These are phyloP conservation scores for Eremobia ochroleuca DNA, from an alignment of 2,888 invertebrate species.

Conservation along the genomic window DNA sequence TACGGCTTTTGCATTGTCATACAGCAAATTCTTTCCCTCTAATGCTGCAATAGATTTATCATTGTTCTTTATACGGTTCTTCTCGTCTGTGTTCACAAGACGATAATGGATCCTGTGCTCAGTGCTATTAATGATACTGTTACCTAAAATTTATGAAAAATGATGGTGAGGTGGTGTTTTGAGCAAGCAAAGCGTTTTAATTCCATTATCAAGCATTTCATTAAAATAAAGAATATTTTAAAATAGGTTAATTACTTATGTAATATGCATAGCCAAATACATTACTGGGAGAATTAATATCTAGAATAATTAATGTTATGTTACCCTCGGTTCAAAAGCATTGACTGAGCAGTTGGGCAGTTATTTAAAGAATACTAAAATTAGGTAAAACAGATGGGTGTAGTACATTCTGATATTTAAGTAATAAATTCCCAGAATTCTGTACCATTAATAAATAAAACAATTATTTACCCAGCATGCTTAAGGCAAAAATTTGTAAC, in stretches of 20 bases:
- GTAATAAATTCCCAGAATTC: not conserved
- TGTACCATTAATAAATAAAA: not conserved
- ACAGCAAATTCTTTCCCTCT: constrained; percentile 84
- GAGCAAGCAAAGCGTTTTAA: constrained; percentile 14
- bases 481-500: no score
- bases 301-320: not conserved
- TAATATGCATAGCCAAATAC: not conserved
- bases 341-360: not conserved
- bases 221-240: not conserved
- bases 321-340: no score
- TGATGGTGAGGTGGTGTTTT: constrained; percentile 27
- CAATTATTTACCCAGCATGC: no score
- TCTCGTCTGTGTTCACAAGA: constrained; percentile 80
- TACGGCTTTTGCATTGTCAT: constrained; percentile 76
- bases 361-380: not conserved
- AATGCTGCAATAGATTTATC: constrained; percentile 87
- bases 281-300: not conserved
- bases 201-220: not conserved
- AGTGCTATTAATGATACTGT: constrained; percentile 71
- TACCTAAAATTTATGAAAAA: constrained; percentile 80
- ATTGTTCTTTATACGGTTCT: constrained; percentile 85
- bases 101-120: constrained; percentile 80
- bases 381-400: not conserved
- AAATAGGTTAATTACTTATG: not conserved
- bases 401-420: not conserved